Evolutionary conservation across 1,140 invertebrate genomes (phyloP), one percentile per base, ranked within the genome.

Genomic region (Heliconius himera): DNA sequence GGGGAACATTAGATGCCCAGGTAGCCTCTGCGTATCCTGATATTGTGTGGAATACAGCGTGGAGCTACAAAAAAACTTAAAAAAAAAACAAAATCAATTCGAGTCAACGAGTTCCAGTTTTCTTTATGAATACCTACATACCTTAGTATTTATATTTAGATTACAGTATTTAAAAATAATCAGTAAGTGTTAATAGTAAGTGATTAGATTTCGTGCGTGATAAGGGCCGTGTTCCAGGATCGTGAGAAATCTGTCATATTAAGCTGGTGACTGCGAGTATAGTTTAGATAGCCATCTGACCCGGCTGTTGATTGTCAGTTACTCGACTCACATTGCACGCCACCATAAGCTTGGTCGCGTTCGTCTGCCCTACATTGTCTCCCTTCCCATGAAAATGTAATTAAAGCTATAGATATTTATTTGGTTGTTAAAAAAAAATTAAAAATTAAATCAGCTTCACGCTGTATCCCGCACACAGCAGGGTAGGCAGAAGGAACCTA

Each of bases 301-400:
- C 88, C 70, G 77, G 49, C 84, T 86, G 85, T 85, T 87, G 84
- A 87, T 81, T 89, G 88, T 85, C 89, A 89, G 90, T 92, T 85
- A 80, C 88, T 89, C 81, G 89, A 76, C 87, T 91, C 89, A 92
- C 88, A 91, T 91, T 89, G 82, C 84, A 87, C 84, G 82, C 85
- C 82, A 88, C 86, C 86, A 89, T 90, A 88, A 88, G 83, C 78
- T 72, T 82, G 83, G 76, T 84, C 85, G 85, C 83, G 83, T 84
- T 85, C 79, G 74, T 79, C 70, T 86, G 86, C 77, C 80, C 83
- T 76, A 89, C 85, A 88, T 89, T 84, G 70, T 73, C 76, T 82
- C 74, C 71, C 84, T 85, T 88, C 83, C 85, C 85, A 85, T 87
- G 81, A 84, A 85, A 88, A 85, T 81, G 75, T 76, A 79, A 83